Base-by-base conservation (phyloP, 2,888 invertebrate genomes). In the Furcula furcula region DNA sequence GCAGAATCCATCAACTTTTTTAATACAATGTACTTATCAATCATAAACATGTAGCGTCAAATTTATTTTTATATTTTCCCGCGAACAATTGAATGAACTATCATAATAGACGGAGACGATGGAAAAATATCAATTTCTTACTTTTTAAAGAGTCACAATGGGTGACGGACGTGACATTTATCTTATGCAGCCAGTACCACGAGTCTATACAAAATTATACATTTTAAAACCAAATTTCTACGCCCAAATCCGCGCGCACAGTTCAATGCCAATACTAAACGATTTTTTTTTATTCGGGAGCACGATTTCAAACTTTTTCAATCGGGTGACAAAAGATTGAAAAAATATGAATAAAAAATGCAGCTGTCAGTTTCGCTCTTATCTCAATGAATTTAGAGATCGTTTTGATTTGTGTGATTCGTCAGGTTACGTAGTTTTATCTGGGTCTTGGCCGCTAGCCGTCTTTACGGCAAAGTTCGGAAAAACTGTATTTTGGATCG, bases 291-390 rank as follows among this genome's bases (percentile, higher is more conserved):
- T 77, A 58, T 66, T 66, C 59, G 49, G 48, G 54, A 64, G 58
- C 88, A 87, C 87, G 88, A 86, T 86, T 84, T 85, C 82, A 42
- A 79, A 76, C 70, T 81, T 86, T 85, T 85, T 81, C 74, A 66
- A 56, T 58, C 61, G 76, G 80, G 83, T 84, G 87, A 83, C 85
- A 86, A 82, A 78, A 76, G 76, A 65, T 55, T 58, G 66, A 68
- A 79, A 79, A 76, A 73, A 57, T 36, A 40, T 45, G 39, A 38
- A 55, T 51, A 62, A 47, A 58, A 55, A 34, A 25, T 34, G 34
- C 29, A 48, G 38, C 36, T 35, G 34, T 47, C 30, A 27, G 23
- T 36, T 45, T 59, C 37, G 29, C 38, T 53, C 57, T 57, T 78
- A 70, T 42, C 9, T 9, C 42, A 7, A 11, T 28, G 20, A 29